Conservation (phyloP, 2,113 vertebrate species). For the Ranitomeya variabilis region DNA sequence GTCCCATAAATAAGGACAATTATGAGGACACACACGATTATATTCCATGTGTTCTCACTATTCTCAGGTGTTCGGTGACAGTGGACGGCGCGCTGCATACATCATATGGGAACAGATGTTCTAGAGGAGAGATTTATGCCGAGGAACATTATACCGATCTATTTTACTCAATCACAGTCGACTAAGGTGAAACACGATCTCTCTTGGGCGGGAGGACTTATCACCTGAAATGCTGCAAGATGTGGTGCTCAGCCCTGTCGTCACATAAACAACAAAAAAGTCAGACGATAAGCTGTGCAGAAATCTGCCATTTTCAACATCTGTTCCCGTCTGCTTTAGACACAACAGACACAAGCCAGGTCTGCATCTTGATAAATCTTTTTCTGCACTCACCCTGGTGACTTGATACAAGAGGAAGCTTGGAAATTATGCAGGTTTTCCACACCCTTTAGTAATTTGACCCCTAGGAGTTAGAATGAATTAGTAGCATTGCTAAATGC, state of each 20-base stretch:
- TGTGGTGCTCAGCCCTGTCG: not conserved
- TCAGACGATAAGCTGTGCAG: conserved; percentile 21
- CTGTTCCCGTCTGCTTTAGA: conserved; percentile 45
- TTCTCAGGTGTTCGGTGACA: conserved; percentile 19
- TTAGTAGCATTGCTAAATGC: conserved; percentile 48
- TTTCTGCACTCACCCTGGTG: conserved; percentile 37
- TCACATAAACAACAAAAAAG: conserved; percentile 39
- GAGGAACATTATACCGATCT: conserved; percentile 30
- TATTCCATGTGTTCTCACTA: not conserved
- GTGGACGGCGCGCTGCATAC: not conserved
- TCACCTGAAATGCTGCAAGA: conserved; percentile 8
- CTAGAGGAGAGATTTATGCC: conserved; percentile 22
- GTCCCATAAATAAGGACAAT: conserved; percentile 1
- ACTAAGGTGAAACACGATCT: conserved; percentile 4
- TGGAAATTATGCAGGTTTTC: conserved; percentile 41
- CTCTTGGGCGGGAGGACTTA: not conserved
- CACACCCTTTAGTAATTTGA: conserved; percentile 45
- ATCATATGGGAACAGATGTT: conserved; percentile 38
- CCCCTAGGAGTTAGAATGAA: conserved; percentile 47
- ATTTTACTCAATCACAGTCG: conserved; percentile 9
- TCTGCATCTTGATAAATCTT: conserved; percentile 42
- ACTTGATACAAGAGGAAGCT: conserved; percentile 38
- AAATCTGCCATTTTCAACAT: conserved; percentile 46
- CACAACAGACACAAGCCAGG: conserved; percentile 30
- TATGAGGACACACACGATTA: not conserved